Conservation (phyloP, 1,140 invertebrate genomes). For the Euura saliciscinereae region DNA sequence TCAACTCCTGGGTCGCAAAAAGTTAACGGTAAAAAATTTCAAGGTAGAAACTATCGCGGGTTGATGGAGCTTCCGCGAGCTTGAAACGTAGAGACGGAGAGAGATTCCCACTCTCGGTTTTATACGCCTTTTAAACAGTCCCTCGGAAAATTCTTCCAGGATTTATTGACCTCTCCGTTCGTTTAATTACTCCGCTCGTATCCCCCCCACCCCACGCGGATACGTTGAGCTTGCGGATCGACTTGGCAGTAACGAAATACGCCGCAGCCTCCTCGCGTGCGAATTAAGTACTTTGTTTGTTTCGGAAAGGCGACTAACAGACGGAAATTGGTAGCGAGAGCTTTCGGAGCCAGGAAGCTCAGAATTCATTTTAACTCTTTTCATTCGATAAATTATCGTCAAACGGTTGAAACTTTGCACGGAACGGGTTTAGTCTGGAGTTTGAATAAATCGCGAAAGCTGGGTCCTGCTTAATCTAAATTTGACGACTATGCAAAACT, state of each 20-base stretch:
- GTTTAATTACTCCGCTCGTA: not conserved
- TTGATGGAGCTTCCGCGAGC: not conserved
- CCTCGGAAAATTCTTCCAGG: slow-evolving; percentile 10
- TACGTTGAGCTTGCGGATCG: too few relatives aligned
- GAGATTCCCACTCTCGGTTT: not conserved
- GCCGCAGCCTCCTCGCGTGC: too few relatives aligned
- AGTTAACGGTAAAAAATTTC: too few relatives aligned
- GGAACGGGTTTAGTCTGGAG: too few relatives aligned
- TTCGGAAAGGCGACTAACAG: not conserved
- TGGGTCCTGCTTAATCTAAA: not conserved
- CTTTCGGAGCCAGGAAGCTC: too few relatives aligned
- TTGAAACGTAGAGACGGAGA: not conserved
- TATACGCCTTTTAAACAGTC: slow-evolving; percentile 13
- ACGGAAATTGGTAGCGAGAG: too few relatives aligned
- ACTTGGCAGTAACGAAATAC: too few relatives aligned
- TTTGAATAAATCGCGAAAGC: too few relatives aligned
- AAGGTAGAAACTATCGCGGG: too few relatives aligned
- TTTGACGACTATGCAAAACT: not conserved
- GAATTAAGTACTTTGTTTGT: not conserved
- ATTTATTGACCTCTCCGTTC: slow-evolving; percentile 13
- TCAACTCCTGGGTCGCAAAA: not conserved
- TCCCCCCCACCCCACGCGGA: not conserved
- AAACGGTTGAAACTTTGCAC: too few relatives aligned
- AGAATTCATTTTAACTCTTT: not conserved
- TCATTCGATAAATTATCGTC: not conserved